A percentile compares a stretch with the other conserved stretches of the same genome.
Evolutionary conservation across 1,140 invertebrate genomes (phyloP).

Genomic region (Pissodes strobi): DNA sequence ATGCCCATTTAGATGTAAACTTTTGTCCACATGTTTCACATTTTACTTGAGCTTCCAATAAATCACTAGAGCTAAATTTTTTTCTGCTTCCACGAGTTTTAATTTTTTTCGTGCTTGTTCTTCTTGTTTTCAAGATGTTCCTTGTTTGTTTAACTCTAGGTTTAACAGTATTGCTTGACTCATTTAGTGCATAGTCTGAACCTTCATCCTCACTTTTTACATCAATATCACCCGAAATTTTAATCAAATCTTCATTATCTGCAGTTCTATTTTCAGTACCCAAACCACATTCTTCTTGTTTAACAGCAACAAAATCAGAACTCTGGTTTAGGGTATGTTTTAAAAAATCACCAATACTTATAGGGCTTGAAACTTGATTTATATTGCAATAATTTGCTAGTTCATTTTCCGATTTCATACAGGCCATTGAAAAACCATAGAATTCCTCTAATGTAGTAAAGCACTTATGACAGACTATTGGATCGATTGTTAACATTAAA

Average conservation of each 20-base stretch:
- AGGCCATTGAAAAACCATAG: slow-evolving; percentile 4
- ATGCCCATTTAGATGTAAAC: slow-evolving; percentile 26
- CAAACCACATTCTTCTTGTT: slow-evolving; percentile 4
- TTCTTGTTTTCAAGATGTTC: background rate
- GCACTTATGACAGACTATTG: slow-evolving; percentile 19
- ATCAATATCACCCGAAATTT: background rate
- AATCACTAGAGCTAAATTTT: background rate
- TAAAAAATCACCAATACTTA: slow-evolving; percentile 6
- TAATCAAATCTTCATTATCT: too few relatives aligned
- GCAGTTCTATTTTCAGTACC: background rate
- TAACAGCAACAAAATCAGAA: background rate
- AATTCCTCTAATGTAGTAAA: slow-evolving; percentile 16
- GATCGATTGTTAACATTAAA: slow-evolving; percentile 16
- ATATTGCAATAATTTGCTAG: slow-evolving; percentile 12
- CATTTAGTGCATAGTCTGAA: background rate
- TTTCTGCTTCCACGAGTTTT: background rate
- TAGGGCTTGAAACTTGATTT: background rate
- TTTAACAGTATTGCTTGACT: background rate
- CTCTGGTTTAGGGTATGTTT: background rate
- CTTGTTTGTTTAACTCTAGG: background rate
- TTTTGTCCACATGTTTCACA: slow-evolving; percentile 24
- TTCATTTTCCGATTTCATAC: slow-evolving; percentile 9
- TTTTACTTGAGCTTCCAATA: slow-evolving; percentile 3
- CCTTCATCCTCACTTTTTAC: slow-evolving; percentile 11
- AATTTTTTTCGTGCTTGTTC: slow-evolving; percentile 1